phyloP scores from a whole-genome alignment of 23 tunicate genomes.

The Oikopleura dioica region DNA sequence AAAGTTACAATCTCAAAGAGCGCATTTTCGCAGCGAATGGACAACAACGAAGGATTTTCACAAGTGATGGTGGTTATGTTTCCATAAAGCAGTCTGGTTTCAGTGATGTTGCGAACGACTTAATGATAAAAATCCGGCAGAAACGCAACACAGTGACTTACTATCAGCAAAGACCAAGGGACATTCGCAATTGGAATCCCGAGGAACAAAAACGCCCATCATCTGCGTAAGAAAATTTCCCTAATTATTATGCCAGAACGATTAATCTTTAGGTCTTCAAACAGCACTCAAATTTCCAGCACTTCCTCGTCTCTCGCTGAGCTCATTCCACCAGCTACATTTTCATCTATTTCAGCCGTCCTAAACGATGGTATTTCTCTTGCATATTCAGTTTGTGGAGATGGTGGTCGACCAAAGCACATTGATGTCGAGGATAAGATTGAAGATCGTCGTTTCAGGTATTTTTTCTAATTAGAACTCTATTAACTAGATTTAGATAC shows the following conservation, averaged over 20 bases:
- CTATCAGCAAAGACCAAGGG: background rate
- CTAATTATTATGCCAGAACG: too few species aligned
- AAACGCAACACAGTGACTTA: too few species aligned
- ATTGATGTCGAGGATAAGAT: background rate
- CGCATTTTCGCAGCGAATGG: background rate
- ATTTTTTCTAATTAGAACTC: too few species aligned
- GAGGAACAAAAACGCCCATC: too few species aligned
- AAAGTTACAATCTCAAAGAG: background rate
- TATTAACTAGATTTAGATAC: too few species aligned
- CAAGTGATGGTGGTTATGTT: background rate
- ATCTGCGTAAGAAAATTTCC: too few species aligned
- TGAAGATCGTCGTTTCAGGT: background rate
- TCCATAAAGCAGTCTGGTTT: conserved; percentile 2
- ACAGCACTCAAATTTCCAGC: too few species aligned
- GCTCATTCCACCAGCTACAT: background rate
- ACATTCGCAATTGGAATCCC: too few species aligned
- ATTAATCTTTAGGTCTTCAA: too few species aligned
- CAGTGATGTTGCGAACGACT: too few species aligned
- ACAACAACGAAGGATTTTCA: background rate
- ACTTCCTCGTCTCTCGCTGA: too few species aligned
- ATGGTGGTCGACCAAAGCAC: background rate
- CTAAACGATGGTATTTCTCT: background rate
- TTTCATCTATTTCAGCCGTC: background rate
- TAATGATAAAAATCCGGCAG: too few species aligned
- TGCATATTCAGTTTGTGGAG: background rate